These are phyloP conservation scores for Menidia beryllina DNA, from an alignment of 2,113 vertebrate genomes.

Conservation along the genomic window DNA sequence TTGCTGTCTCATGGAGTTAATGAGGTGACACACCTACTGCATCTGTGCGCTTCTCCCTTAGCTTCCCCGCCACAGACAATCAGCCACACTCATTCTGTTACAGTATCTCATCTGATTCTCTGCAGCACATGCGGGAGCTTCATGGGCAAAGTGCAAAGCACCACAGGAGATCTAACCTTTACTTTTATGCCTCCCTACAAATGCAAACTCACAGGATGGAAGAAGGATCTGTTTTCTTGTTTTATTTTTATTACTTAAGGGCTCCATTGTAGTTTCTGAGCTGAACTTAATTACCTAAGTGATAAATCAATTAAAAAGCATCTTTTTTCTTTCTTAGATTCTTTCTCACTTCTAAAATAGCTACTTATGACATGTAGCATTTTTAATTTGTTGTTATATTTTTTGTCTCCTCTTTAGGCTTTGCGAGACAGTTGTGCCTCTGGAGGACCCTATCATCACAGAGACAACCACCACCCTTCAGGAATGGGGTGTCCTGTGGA, in stretches of 20 bases:
- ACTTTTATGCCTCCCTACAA: constrained; percentile 20
- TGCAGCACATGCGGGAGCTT: constrained; percentile 17
- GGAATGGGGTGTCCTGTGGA: constrained; percentile 97
- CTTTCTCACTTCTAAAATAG: too few relatives aligned
- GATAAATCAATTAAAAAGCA: neutral
- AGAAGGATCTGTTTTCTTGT: neutral
- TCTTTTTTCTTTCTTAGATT: neutral
- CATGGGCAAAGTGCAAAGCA: constrained; percentile 17
- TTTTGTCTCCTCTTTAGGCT: constrained; percentile 78
- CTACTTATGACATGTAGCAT: too few relatives aligned
- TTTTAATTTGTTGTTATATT: constrained; percentile 1
- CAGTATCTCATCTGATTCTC: constrained; percentile 33
- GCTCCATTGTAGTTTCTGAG: neutral
- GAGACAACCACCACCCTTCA: constrained; percentile 96
- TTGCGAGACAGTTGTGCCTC: constrained; percentile 95
- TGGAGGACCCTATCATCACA: constrained; percentile 96
- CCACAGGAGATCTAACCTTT: constrained; percentile 36
- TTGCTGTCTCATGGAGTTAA: constrained; percentile 72
- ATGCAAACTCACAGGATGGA: constrained; percentile 17
- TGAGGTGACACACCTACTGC: constrained; percentile 70
- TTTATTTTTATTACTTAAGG: neutral
- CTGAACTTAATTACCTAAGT: neutral
- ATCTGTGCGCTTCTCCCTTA: constrained; percentile 54
- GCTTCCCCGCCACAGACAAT: constrained; percentile 37
- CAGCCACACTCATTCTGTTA: constrained; percentile 49